Evolutionary conservation across 2,888 invertebrate species (phyloP), one percentile per base, ranked within the genome.

Genomic region (Sarcophaga carnaria): DNA sequence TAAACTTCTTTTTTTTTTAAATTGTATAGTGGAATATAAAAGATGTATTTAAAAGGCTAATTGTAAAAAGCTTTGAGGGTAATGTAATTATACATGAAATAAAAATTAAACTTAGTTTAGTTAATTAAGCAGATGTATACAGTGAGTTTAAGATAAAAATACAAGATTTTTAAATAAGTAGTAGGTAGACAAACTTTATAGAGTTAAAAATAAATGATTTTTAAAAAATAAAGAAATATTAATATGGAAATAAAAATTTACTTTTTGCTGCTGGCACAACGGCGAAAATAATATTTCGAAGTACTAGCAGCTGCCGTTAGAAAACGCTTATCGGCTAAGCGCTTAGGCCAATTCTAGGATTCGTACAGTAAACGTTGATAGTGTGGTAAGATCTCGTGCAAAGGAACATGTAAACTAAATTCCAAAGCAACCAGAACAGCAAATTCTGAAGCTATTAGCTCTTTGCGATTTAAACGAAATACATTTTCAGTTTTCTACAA

Each of bases 351-450:
- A 78, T 90, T 95, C 97, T 97, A 98, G 94, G 98, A 97, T 92
- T 98, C 98, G 94, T 98, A 98, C 88, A 98, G 95, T 89, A 99
- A 95, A 81, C 99, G 96, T 94, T 99, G 98, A 94, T 98, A 99
- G 94, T 99, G 99, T 14, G 99, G 98, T 94, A 97, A 96, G 88
- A 99, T 96, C 94, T 99, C 98, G 94, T 96, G 96, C 76, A 97
- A 97, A 37, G 98, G 98, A 89, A 98, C 95, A 94, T 98, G 98
- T 82, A 99, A 95, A 14, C 97, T 97, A 92, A 99, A 99, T 94
- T 99, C 98, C 85, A 99, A 94, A 4, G 98, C 98, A 74, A 99
- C 98, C 78, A 99, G 95, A 71, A 98, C 98, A 6, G 98, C 98
- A 94, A 99, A 98, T 94, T 99, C 99, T 83, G 97, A 97, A 54